A percentile compares a stretch with the other conserved stretches of the same genome.
These are phyloP conservation scores for Antennarius maculatus DNA, from an alignment of 2,797 vertebrate species.

Conservation along the genomic window DNA sequence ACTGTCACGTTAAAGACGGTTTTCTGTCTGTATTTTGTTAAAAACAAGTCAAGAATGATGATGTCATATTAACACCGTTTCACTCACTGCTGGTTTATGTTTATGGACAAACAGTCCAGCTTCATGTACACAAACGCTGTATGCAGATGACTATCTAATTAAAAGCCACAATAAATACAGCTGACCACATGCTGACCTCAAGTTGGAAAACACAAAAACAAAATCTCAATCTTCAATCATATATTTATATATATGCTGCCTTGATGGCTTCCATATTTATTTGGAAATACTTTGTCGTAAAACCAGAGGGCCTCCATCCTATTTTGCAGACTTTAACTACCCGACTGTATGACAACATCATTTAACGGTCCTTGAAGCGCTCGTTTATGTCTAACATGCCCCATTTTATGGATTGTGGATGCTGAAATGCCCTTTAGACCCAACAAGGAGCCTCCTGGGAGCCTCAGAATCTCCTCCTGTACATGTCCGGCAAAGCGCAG, in stretches of 20 bases:
- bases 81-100: no score
- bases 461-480: conserved; percentile 43
- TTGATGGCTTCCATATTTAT: neutral
- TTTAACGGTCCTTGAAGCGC: conserved; percentile 37
- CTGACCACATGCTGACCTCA: no score
- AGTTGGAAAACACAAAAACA: no score
- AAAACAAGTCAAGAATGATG: no score
- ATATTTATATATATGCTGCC: neutral
- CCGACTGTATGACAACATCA: conserved; percentile 19
- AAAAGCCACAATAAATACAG: no score
- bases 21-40: no score
- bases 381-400: conserved; percentile 47
- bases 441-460: conserved; percentile 57
- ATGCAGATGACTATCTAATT: no score
- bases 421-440: conserved; percentile 54
- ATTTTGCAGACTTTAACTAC: conserved; percentile 12
- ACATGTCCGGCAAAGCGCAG: conserved; percentile 58
- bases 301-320: conserved; percentile 12
- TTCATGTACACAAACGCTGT: no score
- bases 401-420: conserved; percentile 62
- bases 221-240: no score
- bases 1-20: no score
- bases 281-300: conserved; percentile 3
- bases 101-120: no score
- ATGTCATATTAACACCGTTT: no score